Evolutionary conservation across 1,140 invertebrate genomes (phyloP).

Genomic region (Pogonomyrmex californicus): DNA sequence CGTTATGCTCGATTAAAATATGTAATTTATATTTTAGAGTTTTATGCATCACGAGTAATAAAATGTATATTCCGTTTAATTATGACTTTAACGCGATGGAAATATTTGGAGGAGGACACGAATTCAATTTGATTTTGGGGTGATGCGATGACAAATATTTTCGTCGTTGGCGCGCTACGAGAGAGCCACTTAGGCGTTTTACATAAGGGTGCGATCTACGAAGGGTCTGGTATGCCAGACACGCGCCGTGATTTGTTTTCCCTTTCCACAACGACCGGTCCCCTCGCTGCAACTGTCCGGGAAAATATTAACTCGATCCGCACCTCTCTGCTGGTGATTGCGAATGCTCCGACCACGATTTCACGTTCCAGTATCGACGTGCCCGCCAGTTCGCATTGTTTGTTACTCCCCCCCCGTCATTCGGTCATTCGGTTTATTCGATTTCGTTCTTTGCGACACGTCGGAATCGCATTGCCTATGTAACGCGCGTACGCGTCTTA

Average conservation of each 20-base stretch:
- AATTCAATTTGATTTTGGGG: constrained; percentile 78
- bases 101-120: constrained; percentile 34
- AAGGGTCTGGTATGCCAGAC: constrained; percentile 85
- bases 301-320: constrained; percentile 79
- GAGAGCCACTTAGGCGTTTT: constrained; percentile 82
- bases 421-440: not conserved
- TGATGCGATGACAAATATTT: constrained; percentile 83
- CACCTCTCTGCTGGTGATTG: constrained; percentile 64
- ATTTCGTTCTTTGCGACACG: not conserved
- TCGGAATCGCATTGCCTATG: not conserved
- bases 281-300: constrained; percentile 49
- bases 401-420: constrained; percentile 2
- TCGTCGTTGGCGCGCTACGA: constrained; percentile 75
- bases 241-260: constrained; percentile 85
- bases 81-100: constrained; percentile 60
- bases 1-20: not conserved
- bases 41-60: not conserved
- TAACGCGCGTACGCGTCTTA: not conserved
- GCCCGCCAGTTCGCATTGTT: constrained; percentile 9
- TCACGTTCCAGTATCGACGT: constrained; percentile 44
- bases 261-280: constrained; percentile 68
- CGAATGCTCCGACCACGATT: constrained; percentile 54
- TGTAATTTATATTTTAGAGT: not conserved
- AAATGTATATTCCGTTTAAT: constrained; percentile 44
- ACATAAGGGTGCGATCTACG: constrained; percentile 84